Base-by-base conservation (phyloP, 2,888 invertebrate genomes). In the Agapostemon virescens region DNA sequence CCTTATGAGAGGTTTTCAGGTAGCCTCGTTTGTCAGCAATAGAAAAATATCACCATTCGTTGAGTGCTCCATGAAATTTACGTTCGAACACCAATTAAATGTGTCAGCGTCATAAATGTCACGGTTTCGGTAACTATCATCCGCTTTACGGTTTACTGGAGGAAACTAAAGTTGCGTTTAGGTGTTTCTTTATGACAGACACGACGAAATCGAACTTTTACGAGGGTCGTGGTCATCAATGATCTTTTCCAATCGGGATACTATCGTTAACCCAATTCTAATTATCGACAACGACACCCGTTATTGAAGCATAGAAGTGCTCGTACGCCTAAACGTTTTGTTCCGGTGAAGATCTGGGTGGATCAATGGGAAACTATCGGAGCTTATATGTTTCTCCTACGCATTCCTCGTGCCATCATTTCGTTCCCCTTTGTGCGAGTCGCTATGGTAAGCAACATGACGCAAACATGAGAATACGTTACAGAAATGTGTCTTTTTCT, bases 81-180 rank as follows among this genome's bases (percentile, higher is more conserved):
- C 36, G 52, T 20, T 2, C 3, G 42, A 42, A 63, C 73, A 58
- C 64, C 58, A 69, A 80, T 80, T 73, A 69, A 73, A 69, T n/a
- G n/a, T 15, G 33, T 7, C 20, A 5, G 3, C 15, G 20, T 49
- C 52, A 63, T 68, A 72, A 71, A 68, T 15, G 58, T 66, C 49
- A 58, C 26, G 26, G 33, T 49, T 36, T 40, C 36, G 63, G 38
- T 9, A 45, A 71, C 42, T 30, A n/a, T 45, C 7, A 13, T 20
- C 4, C 23, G 30, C 36, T 69, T 73, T 66, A 72, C 69, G 64
- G n/a, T 38, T 36, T 15, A 36, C 74, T 42, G n/a, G 1, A 0
- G 6, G 26, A 38, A 20, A 40, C 45, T 66, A n/a, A 40, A 66
- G 40, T 30, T 49, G 58, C 58, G 55, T 15, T 13, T 49, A 49